These are phyloP conservation scores for Philotrypesis tridentata DNA, from an alignment of 1,140 invertebrate species.

Conservation along the genomic window DNA sequence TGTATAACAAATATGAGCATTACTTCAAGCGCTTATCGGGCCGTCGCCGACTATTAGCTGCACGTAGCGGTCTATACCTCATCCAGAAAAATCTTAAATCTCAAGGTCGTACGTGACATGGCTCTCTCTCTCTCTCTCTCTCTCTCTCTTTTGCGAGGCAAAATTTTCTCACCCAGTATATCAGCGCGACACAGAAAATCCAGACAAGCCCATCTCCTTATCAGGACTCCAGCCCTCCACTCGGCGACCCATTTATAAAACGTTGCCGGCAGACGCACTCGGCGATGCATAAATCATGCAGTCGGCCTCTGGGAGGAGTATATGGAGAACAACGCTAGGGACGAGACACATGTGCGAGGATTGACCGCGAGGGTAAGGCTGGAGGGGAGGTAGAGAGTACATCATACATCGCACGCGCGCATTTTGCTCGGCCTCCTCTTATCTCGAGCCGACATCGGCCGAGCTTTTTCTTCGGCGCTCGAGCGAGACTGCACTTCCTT, in stretches of 20 bases:
- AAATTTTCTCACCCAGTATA: background rate
- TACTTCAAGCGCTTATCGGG: no score
- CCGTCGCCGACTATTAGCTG: background rate
- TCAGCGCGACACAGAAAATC: background rate
- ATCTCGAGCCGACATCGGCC: constrained; percentile 11
- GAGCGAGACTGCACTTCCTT: background rate
- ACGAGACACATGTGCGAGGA: background rate
- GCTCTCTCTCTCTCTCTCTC: no score
- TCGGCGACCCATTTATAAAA: background rate
- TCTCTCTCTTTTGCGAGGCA: background rate
- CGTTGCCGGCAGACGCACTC: background rate
- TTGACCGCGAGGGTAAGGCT: constrained; percentile 19
- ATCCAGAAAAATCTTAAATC: background rate
- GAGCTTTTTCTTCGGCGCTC: constrained; percentile 3
- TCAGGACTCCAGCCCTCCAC: background rate
- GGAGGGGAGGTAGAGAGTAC: background rate
- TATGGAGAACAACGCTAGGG: background rate
- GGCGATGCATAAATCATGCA: constrained; percentile 30
- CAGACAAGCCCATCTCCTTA: background rate
- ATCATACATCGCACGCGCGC: background rate
- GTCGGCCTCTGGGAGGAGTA: background rate
- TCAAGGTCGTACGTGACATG: background rate
- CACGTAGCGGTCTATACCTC: background rate
- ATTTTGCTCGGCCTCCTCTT: constrained; percentile 7
- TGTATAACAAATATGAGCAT: no score